These are phyloP conservation scores for Cheilosia vernalis DNA, from an alignment of 2,888 invertebrate species.

Conservation along the genomic window DNA sequence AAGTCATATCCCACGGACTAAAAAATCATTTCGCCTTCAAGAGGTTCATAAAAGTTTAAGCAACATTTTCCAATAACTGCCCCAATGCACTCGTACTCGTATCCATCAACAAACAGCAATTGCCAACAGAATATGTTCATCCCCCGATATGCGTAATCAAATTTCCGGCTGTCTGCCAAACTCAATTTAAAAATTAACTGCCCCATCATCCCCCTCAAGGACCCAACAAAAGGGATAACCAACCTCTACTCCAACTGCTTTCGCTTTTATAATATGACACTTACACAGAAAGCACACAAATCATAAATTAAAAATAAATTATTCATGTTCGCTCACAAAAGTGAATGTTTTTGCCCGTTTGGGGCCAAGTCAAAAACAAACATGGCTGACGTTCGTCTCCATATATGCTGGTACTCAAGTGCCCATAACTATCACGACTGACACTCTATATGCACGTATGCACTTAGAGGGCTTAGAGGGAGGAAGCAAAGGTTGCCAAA, in stretches of 20 bases:
- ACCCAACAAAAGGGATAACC: background rate
- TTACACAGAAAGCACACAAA: constrained; percentile 18
- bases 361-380: constrained; percentile 10
- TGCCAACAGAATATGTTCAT: constrained; percentile 44
- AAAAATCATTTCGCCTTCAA: too few species aligned
- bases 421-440: constrained; percentile 6
- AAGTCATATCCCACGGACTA: too few species aligned
- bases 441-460: background rate
- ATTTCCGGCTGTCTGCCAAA: constrained; percentile 48
- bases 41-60: too few species aligned
- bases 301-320: constrained; percentile 71
- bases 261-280: constrained; percentile 18
- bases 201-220: background rate
- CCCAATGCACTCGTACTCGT: background rate
- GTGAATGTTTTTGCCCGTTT: background rate
- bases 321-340: constrained; percentile 58
- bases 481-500: constrained; percentile 23
- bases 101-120: constrained; percentile 3
- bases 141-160: constrained; percentile 42
- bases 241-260: background rate
- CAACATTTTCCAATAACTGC: constrained; percentile 9
- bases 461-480: background rate
- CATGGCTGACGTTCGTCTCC: constrained; percentile 22
- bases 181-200: constrained; percentile 55
- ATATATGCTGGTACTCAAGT: background rate